phyloP scores from a whole-genome alignment of 2,113 vertebrate genomes.

The Gasterosteus aculeatus region DNA sequence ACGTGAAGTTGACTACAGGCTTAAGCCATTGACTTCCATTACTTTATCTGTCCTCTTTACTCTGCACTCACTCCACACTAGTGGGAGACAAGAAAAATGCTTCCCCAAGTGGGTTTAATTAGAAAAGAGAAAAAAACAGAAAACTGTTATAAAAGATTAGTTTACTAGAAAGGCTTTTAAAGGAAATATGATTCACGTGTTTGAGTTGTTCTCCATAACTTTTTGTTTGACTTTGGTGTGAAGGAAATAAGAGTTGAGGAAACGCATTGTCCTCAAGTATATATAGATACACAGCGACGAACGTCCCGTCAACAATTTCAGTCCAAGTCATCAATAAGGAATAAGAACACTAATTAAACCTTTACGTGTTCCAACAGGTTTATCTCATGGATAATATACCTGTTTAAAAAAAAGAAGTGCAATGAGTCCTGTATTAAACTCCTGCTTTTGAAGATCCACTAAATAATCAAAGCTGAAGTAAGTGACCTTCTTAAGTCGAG shows the following conservation, averaged over 20 bases:
- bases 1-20: not conserved
- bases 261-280: not conserved
- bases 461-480: not conserved
- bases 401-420: not conserved
- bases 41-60: not conserved
- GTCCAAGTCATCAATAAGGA: not conserved
- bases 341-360: not conserved
- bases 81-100: conserved; percentile 1
- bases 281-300: not conserved
- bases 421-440: not conserved
- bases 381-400: not conserved
- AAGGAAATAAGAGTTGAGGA: not conserved
- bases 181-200: conserved; percentile 3
- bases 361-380: no score
- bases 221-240: not conserved
- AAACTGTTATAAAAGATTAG: not conserved
- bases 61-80: not conserved
- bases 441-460: not conserved
- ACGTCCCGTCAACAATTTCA: not conserved
- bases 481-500: not conserved
- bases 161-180: not conserved
- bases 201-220: conserved; percentile 7
- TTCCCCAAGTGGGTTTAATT: not conserved
- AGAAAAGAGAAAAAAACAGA: not conserved
- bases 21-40: not conserved